Evolutionary conservation across 35 echinoderm and acorn worm genomes (phyloP).

Genomic region (Anneissia japonica): DNA sequence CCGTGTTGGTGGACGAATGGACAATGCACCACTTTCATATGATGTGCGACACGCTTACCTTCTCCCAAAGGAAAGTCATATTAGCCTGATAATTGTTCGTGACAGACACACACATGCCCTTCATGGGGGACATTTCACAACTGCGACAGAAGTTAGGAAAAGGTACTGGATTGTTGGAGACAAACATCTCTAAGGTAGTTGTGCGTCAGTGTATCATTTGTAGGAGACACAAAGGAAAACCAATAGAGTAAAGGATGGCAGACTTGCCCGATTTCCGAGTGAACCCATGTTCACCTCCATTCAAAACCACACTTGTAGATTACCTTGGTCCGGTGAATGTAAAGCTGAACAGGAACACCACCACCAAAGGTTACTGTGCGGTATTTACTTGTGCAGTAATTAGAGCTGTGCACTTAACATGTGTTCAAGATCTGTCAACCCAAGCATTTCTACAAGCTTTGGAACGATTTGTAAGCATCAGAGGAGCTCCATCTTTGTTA

Average conservation of each 20-base stretch:
- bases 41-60: slow-evolving; percentile 38
- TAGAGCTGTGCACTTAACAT: slow-evolving; percentile 56
- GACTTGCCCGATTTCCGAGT: background rate
- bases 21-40: slow-evolving; percentile 28
- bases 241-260: background rate
- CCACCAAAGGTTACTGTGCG: background rate
- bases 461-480: slow-evolving; percentile 60
- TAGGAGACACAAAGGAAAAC: slow-evolving; percentile 23
- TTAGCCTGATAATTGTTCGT: slow-evolving; percentile 49
- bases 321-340: background rate
- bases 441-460: slow-evolving; percentile 63
- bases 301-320: background rate
- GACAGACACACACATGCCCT: slow-evolving; percentile 39
- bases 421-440: slow-evolving; percentile 69
- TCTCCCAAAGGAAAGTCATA: slow-evolving; percentile 32
- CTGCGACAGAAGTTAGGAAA: slow-evolving; percentile 38
- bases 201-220: slow-evolving; percentile 47
- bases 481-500: slow-evolving; percentile 54
- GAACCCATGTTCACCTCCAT: background rate
- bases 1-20: slow-evolving; percentile 48
- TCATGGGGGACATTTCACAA: slow-evolving; percentile 39
- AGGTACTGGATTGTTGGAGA: slow-evolving; percentile 26
- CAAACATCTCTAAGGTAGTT: slow-evolving; percentile 17
- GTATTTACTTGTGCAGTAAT: slow-evolving; percentile 38
- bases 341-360: background rate